Evolutionary conservation across 2,113 vertebrate genomes (phyloP).

Genomic region (Excalfactoria chinensis): DNA sequence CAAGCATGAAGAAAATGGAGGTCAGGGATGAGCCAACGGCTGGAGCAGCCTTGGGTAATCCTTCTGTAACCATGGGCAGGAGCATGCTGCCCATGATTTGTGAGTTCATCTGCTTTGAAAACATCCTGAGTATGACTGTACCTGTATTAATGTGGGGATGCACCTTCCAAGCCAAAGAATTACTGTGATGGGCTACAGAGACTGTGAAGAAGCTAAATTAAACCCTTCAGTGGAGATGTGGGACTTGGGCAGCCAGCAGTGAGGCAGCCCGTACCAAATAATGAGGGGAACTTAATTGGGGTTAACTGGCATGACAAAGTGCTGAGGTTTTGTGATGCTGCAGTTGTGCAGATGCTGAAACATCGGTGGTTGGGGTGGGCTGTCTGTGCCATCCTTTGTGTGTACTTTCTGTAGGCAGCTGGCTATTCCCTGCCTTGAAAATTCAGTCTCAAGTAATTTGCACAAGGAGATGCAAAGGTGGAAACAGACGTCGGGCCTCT

Average conservation of each 20-base stretch:
- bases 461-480: neutral
- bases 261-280: neutral
- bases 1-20: constrained; percentile 65
- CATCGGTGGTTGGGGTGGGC: constrained; percentile 35
- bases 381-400: neutral
- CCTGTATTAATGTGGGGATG: neutral
- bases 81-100: neutral
- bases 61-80: constrained; percentile 26
- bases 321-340: constrained; percentile 62
- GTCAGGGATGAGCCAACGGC: neutral
- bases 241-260: neutral
- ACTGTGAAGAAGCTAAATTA: neutral
- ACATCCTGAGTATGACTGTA: neutral
- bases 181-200: neutral
- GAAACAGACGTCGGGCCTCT: neutral
- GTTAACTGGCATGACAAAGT: constrained; percentile 31
- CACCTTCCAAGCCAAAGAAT: neutral
- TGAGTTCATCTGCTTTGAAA: constrained; percentile 30
- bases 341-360: constrained; percentile 26
- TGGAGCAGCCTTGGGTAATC: constrained; percentile 51
- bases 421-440: neutral
- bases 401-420: neutral
- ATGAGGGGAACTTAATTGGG: constrained; percentile 19
- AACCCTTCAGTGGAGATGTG: neutral
- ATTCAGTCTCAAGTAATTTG: neutral